Evolutionary conservation across 2,113 vertebrate species (phyloP).

Genomic region (Pseudolaguvia tuberculata): DNA sequence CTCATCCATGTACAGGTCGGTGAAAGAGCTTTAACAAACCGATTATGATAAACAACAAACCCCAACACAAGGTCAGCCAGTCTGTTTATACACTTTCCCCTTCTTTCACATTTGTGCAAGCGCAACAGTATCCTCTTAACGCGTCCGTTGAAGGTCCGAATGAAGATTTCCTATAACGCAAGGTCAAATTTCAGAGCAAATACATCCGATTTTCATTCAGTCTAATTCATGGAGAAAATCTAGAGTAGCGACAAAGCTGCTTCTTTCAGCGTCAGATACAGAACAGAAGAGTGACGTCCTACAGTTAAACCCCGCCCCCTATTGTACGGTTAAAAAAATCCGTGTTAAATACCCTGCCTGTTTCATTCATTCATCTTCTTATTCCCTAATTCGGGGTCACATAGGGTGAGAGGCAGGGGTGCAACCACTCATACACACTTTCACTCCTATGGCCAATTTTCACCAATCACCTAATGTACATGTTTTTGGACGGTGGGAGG

Average conservation of each 20-base stretch:
- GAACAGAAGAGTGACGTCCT: background rate
- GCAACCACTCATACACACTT: no score
- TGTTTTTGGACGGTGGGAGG: no score
- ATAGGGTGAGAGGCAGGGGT: no score
- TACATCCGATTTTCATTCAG: background rate
- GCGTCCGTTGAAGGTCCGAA: background rate
- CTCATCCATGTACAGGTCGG: constrained; percentile 62
- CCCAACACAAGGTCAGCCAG: constrained; percentile 22
- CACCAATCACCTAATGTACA: no score
- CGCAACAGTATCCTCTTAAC: background rate
- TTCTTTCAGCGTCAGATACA: background rate
- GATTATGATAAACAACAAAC: background rate
- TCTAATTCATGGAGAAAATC: background rate
- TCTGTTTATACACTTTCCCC: constrained; percentile 1
- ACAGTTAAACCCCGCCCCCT: background rate
- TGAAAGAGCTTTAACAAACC: background rate
- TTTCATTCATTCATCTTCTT: no score
- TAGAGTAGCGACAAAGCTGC: constrained; percentile 2
- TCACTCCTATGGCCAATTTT: no score
- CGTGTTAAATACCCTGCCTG: background rate
- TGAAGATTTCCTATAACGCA: background rate
- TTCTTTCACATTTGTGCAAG: constrained; percentile 6
- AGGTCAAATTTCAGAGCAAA: background rate
- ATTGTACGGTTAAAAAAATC: background rate
- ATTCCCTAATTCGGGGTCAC: no score